phyloP scores from a whole-genome alignment of 2,113 vertebrate genomes.

The Gorsachius goisagi region DNA sequence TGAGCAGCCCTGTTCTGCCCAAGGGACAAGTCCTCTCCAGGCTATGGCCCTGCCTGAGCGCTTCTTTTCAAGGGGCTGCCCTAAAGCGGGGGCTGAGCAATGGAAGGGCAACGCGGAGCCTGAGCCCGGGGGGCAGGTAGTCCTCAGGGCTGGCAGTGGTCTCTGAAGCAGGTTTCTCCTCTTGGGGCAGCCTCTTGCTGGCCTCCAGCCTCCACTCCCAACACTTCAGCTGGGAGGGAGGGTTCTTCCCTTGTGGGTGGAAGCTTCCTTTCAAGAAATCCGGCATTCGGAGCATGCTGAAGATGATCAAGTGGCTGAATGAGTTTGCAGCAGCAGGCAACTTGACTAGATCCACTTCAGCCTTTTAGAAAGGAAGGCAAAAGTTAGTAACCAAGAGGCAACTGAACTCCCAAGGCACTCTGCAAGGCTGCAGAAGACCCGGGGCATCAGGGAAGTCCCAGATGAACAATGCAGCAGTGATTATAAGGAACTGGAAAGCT shows the following conservation, averaged over 20 bases:
- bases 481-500: background rate
- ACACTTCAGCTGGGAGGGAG: background rate
- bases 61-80: background rate
- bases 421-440: background rate
- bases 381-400: background rate
- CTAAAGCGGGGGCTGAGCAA: accelerated
- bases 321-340: too few relatives aligned
- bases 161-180: background rate
- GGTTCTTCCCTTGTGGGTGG: background rate
- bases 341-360: too few relatives aligned
- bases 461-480: background rate
- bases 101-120: background rate
- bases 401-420: background rate
- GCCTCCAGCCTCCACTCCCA: background rate
- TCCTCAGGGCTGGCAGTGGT: background rate
- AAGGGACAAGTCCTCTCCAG: background rate
- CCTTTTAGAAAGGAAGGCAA: background rate
- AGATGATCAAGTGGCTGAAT: background rate
- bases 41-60: background rate
- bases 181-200: background rate
- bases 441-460: background rate
- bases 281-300: background rate
- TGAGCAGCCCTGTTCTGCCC: background rate
- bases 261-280: background rate
- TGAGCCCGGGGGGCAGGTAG: background rate